Evolutionary conservation across 2,888 invertebrate species (phyloP).

Genomic region (Escarpia spicata): DNA sequence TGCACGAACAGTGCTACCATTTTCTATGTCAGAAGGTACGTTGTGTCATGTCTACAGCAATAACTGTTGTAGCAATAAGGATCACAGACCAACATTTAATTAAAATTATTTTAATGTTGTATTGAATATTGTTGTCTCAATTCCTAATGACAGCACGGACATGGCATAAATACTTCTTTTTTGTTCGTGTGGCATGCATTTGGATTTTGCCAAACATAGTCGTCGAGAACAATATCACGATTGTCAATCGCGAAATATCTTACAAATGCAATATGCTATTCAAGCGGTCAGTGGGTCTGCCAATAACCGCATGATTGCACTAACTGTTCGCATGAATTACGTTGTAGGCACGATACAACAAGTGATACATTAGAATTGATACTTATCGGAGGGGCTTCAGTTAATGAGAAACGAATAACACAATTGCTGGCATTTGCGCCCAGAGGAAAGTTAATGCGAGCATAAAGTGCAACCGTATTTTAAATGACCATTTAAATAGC

Average conservation of each 20-base stretch:
- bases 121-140: too few species aligned
- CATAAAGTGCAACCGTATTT: not conserved
- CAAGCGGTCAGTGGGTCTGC: not conserved
- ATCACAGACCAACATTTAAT: too few species aligned
- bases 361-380: not conserved
- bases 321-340: not conserved
- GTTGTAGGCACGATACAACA: not conserved
- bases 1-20: too few species aligned
- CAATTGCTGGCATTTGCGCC: not conserved
- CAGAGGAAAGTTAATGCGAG: not conserved
- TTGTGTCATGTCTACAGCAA: too few species aligned
- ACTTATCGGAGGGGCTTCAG: not conserved
- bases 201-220: not conserved
- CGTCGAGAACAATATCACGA: not conserved
- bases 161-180: too few species aligned
- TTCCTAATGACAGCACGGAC: too few species aligned
- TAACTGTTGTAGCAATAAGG: too few species aligned
- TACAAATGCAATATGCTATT: not conserved
- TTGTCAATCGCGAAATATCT: not conserved
- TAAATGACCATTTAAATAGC: not conserved
- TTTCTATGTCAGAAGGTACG: too few species aligned
- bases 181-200: too few species aligned
- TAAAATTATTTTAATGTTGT: too few species aligned
- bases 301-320: not conserved
- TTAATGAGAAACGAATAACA: not conserved